Evolutionary conservation across 2,888 invertebrate species (phyloP).

Genomic region (Acleris emargana): DNA sequence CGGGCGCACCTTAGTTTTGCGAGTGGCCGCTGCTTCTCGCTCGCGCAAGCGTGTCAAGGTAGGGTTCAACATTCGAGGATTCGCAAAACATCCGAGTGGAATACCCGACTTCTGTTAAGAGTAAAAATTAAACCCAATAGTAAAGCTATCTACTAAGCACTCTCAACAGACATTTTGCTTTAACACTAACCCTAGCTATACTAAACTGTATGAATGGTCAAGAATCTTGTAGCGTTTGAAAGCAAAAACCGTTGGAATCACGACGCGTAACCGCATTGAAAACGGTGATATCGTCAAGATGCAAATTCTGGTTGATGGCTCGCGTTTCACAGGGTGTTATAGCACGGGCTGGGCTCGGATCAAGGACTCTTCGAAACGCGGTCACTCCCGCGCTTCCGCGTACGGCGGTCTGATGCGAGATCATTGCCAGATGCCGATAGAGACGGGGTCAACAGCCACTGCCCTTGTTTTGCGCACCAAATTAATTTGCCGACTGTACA

Average conservation of each 20-base stretch:
- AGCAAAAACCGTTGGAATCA: constrained; percentile 33
- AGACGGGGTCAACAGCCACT: constrained; percentile 82
- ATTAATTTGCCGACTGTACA: constrained; percentile 62
- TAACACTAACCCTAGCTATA: background rate
- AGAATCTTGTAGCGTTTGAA: constrained; percentile 26
- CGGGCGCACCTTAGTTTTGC: constrained; percentile 70
- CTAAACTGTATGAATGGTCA: constrained; percentile 15
- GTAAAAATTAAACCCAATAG: constrained; percentile 69
- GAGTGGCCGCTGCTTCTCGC: constrained; percentile 56
- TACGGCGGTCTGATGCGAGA: constrained; percentile 64
- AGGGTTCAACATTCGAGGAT: constrained; percentile 82
- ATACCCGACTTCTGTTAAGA: constrained; percentile 69
- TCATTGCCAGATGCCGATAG: constrained; percentile 82
- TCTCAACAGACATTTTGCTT: background rate
- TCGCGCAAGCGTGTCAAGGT: constrained; percentile 82
- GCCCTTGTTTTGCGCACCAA: constrained; percentile 80
- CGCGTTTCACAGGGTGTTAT: constrained; percentile 35
- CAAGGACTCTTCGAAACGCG: constrained; percentile 69
- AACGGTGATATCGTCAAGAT: constrained; percentile 26
- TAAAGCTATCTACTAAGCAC: constrained; percentile 44
- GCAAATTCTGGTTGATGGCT: constrained; percentile 29
- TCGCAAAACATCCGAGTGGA: constrained; percentile 67
- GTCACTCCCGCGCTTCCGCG: constrained; percentile 77
- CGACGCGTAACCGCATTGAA: constrained; percentile 34
- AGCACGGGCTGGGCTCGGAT: constrained; percentile 28